Evolutionary conservation across 2,113 vertebrate species (phyloP), one percentile per base, ranked within the genome.

Genomic region (Charadrius vociferus): DNA sequence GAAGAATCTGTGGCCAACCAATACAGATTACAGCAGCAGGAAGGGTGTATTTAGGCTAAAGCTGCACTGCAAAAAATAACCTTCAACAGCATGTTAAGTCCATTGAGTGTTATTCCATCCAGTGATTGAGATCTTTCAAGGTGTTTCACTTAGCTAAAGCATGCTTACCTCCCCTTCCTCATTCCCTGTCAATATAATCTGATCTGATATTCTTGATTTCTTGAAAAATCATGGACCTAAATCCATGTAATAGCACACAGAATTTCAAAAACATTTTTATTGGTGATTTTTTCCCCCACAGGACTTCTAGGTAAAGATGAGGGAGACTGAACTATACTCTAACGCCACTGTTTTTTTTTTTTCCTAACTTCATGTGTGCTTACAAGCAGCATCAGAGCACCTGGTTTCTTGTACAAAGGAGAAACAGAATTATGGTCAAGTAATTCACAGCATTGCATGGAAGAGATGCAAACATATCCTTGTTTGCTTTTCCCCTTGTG

Each of bases 271-370:
- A 27, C 12, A 0, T 8, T 37, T 90, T 86, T 21, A 20, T 34
- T 47, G 8, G 6, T 84, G 19, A 39, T 9, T 22, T 59, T 90
- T 55, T 34, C 3, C 9, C 19, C 12, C 18, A 0, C 4, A 36
- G 18, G 8, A 20, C 29, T 68, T n/a, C 14, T 21, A 73, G 14
- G 4, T 85, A 56, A 63, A 83, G 65, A 78, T 67, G 12, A 66
- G 14, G 21, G 10, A 88, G 20, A 36, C 36, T 50, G 52, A 62
- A 62, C 39, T 55, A 7, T 59, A 24, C 9, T 50, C 58, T 45
- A 37, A 41, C 17, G 67, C 14, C 13, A 49, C 3, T 52, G 27
- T 10, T 0, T 0, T 0, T 0, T 0, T 0, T n/a, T 90, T 86
- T 73, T 72, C 5, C 56, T 80, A 16, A 75, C 29, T 77, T 70